phyloP scores from a whole-genome alignment of 2,888 invertebrate genomes.

The Cordilura impudica region DNA sequence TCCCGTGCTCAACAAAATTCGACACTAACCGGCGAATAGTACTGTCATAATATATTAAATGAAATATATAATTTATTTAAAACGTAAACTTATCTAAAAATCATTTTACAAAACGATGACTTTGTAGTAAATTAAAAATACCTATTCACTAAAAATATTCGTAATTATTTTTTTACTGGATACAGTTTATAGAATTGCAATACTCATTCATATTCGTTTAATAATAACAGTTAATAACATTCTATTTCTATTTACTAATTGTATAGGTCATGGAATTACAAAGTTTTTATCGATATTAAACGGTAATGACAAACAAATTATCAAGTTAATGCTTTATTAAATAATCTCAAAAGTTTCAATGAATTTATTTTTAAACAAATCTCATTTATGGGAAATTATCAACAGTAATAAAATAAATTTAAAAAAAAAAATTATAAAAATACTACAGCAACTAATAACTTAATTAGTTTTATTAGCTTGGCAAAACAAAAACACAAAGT shows the following conservation, averaged over 20 bases:
- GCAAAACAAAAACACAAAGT: background rate
- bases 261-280: background rate
- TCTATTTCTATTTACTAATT: background rate
- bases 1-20: too few relatives aligned
- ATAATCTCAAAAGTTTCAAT: background rate
- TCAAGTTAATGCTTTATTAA: background rate
- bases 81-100: too few relatives aligned
- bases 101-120: too few relatives aligned
- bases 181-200: too few relatives aligned
- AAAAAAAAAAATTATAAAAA: background rate
- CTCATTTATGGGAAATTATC: conserved; percentile 23
- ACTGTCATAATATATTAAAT: too few relatives aligned
- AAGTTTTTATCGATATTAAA: background rate
- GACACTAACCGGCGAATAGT: too few relatives aligned
- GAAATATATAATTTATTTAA: too few relatives aligned
- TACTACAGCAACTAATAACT: conserved; percentile 26
- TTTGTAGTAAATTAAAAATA: too few relatives aligned
- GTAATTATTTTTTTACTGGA: too few relatives aligned
- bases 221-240: too few relatives aligned
- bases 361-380: background rate
- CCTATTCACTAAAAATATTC: too few relatives aligned
- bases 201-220: too few relatives aligned
- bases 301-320: background rate
- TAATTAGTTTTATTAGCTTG: conserved; percentile 32
- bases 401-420: conserved; percentile 26